phyloP scores from a whole-genome alignment of 2,113 vertebrate species.

The Muntiacus muntjak region DNA sequence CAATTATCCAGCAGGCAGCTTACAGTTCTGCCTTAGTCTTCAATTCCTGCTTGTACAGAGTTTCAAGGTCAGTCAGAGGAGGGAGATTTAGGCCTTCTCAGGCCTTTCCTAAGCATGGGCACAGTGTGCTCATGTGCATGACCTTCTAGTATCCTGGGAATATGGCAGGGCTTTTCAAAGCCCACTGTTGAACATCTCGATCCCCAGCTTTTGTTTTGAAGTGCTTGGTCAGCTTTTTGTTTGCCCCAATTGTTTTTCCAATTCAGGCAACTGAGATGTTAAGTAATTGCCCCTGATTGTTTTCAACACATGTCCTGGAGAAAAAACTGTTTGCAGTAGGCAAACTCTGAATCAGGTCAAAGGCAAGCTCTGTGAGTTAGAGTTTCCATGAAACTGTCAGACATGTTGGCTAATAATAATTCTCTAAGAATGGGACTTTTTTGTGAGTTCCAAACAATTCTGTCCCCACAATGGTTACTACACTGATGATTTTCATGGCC shows the following conservation, averaged over 20 bases:
- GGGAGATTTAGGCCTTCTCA: not conserved
- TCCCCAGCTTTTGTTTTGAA: not conserved
- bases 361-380: not conserved
- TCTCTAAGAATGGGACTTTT: not conserved
- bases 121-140: not conserved
- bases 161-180: not conserved
- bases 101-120: not conserved
- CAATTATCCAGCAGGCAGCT: not conserved
- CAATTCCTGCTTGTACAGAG: not conserved
- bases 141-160: not conserved
- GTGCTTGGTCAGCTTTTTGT: not conserved
- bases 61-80: not conserved
- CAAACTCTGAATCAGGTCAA: not conserved
- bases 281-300: not conserved
- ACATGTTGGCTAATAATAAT: not conserved
- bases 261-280: not conserved
- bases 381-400: not conserved
- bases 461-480: not conserved
- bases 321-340: not conserved
- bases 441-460: not conserved
- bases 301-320: not conserved
- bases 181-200: not conserved
- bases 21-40: not conserved
- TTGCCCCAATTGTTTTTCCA: not conserved
- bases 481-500: not conserved